These are phyloP conservation scores for Priocnemis perturbator DNA, from an alignment of 2,888 invertebrate species.

Conservation along the genomic window DNA sequence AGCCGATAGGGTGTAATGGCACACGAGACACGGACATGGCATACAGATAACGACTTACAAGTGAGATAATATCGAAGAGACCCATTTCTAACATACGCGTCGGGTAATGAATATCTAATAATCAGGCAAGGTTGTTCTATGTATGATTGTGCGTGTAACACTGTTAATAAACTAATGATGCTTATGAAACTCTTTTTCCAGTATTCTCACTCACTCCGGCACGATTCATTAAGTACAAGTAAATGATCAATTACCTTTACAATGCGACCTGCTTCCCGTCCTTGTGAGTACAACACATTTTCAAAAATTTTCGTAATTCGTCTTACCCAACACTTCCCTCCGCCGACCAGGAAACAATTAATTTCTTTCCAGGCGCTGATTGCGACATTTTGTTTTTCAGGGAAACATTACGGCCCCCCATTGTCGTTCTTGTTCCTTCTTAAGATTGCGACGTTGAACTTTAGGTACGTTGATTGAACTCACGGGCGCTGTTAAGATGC, in stretches of 20 bases:
- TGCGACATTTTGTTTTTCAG: no score
- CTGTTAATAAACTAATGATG: conserved; percentile 74
- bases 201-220: not conserved
- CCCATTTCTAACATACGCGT: conserved; percentile 54
- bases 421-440: no score
- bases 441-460: no score
- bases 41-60: conserved; percentile 72
- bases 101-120: conserved; percentile 58
- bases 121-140: conserved; percentile 71
- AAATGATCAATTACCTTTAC: not conserved
- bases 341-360: not conserved
- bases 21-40: conserved; percentile 65
- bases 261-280: no score
- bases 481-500: no score
- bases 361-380: no score
- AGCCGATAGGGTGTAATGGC: conserved; percentile 10
- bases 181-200: conserved; percentile 64
- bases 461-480: no score
- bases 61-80: conserved; percentile 54
- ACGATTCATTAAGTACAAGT: not conserved
- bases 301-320: no score
- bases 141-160: conserved; percentile 74
- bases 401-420: no score
- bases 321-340: no score
- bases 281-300: no score